Base-by-base conservation (phyloP, 2,797 vertebrate species). In the Helostoma temminkii region DNA sequence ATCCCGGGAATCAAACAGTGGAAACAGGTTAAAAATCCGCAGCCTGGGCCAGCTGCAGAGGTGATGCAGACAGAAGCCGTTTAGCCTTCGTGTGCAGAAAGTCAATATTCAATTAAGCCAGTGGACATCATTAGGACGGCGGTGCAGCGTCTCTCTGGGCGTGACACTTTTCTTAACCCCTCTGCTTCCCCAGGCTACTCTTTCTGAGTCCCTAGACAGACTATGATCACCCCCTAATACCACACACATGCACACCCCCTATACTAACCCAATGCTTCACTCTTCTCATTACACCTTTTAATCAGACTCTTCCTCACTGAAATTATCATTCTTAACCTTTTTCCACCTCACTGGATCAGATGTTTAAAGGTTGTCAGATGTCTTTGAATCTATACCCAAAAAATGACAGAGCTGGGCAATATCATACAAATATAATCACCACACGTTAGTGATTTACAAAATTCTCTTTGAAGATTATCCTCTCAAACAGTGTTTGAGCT, bases 31-130 rank as follows among this genome's bases (percentile, higher is more conserved):
- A 59, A 80, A 73, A 84, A 60, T 60, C 6, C 66, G 58, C 75
- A 74, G 80, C 62, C 42, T 3, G 6, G 58, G 36, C 55, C 5
- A 21, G 30, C 60, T 22, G 74, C 19, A 37, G 78, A 80, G 81
- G 70, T 46, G 59, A 77, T 74, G 70, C 84, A 70, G 86, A 88
- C 82, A 78, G 82, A 85, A 83, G 74, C 81, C 81, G 81, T 92
- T 92, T 90, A 91, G 89, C 74, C 88, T 71, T 63, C 10, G 11
- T 66, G 66, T 82, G 77, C 86, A 89, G 49, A 83, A 90, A 86
- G 91, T 91, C 92, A 91, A 93, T 93, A 92, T 92, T 93, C 91
- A 93, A 93, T 94, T 90, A 92, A 87, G 80, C 84, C 69, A 62
- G 66, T 86, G 85, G 90, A 91, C 85, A 88, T 91, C 87, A 88